Base-by-base conservation (phyloP, 2,888 invertebrate genomes). In the Eutolmus rufibarbis region DNA sequence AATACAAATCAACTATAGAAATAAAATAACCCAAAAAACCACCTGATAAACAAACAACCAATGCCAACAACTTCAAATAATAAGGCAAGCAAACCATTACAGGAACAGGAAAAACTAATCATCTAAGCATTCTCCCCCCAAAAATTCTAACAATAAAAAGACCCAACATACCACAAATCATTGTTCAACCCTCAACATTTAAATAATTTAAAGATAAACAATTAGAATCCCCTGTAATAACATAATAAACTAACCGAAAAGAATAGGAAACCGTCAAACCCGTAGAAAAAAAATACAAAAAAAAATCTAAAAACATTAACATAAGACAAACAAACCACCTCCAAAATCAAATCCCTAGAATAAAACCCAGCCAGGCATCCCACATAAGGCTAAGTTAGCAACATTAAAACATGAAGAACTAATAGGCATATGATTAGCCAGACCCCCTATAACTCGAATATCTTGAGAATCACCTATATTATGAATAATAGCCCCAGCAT, bases 401-500 rank as follows among this genome's bases (percentile, higher is more conserved):
- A 94, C 92, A 93, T 93, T 93, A 92, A 95, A 93, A 86, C 78
- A 79, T 16, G 86, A 57, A 31, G 92, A 92, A 90, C 94, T 94
- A 90, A 94, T 91, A 90, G 94, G 94, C 90, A 94, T 92, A 90
- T 92, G 92, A 85, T 91, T 89, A 88, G 93, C 91, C 90, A 95
- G 90, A 0, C 93, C 91, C 0, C 94, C 94, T 90, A 95, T 94
- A 92, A 90, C 93, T 4, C 95, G 95, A 94, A 95, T 94, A 95
- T 96, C 95, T 91, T 96, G 96, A 90, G 91, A 93, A 93, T 95
- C 94, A 89, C 91, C 92, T 91, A 94, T 93, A 91, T 93, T 93
- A 93, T 95, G 95, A 94, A 96, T 96, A 92, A 96, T 93, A 85
- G 94, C 92, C 0, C 96, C 96, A 0, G 95, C 95, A 94, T 95